Evolutionary conservation across 2,113 vertebrate genomes (phyloP), one percentile per base, ranked within the genome.

Genomic region (Paracanthobrama guichenoti): DNA sequence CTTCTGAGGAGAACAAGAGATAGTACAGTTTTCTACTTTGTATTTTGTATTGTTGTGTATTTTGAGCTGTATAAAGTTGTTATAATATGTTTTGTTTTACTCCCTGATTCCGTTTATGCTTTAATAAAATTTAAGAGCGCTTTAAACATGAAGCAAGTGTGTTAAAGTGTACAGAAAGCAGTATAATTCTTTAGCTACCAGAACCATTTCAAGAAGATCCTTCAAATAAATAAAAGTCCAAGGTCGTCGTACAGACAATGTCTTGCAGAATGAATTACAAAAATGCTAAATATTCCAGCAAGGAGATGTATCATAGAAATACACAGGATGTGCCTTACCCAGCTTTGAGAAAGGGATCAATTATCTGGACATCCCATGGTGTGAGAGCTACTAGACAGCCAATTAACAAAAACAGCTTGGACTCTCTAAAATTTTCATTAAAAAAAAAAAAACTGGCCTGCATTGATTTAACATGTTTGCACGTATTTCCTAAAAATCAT

Each of bases 11-110:
- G 59, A 60, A 57, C 75, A 62, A 85, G 74, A 79, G 48, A 81
- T 31, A 86, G 67, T 83, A 71, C 39, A 28, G 71, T 86, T 88
- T 86, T 88, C 77, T 86, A 86, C 74, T 86, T 83, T 79, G 71
- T 88, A 82, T 86, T 86, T 88, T 88, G 84, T 88, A 84, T 76
- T 64, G 82, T 66, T 81, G 81, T 86, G 84, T 80, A 77, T 76
- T 86, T 84, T 69, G 69, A 80, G 81, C 83, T 77, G 86, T 87
- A 84, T 81, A 84, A 46, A 77, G 31, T 83, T 75, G 81, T 75
- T 88, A 3, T 31, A 59, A 79, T 67, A 48, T 71, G 31, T 31
- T 76, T 53, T 57, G 24, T 57, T 69, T 64, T 77, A 53, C 80
- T 82, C 64, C 82, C 82, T 82, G 44, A 46, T 79, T 62, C 16